phyloP scores from a whole-genome alignment of 2,888 invertebrate species.

The Ormyrus pomaceus region DNA sequence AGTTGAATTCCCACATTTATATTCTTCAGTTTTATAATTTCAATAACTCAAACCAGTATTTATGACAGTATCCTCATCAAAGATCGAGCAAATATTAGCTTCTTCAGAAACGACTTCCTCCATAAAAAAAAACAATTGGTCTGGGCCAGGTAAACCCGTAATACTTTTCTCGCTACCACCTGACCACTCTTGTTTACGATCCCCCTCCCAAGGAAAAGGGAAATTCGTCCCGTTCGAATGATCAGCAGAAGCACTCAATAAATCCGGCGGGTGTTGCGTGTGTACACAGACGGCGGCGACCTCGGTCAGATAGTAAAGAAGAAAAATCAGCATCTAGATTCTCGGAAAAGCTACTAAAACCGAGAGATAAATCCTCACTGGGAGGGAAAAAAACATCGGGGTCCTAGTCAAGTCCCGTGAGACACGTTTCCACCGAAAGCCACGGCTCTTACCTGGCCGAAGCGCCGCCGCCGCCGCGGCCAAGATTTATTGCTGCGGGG shows the following conservation, averaged over 20 bases:
- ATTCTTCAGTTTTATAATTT: too few relatives aligned
- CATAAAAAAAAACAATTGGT: slow-evolving; percentile 14
- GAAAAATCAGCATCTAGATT: slow-evolving; percentile 10
- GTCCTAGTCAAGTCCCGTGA: background rate
- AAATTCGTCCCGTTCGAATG: background rate
- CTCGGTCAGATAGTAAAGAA: background rate
- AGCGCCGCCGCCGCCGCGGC: slow-evolving; percentile 3
- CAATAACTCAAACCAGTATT: background rate
- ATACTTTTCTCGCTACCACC: background rate
- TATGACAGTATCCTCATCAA: background rate
- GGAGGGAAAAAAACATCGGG: background rate
- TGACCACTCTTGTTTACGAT: too few relatives aligned
- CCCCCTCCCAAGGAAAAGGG: background rate
- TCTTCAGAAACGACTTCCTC: slow-evolving; percentile 14
- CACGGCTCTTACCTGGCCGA: slow-evolving; percentile 35
- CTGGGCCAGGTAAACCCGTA: background rate
- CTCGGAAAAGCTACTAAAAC: slow-evolving; percentile 36
- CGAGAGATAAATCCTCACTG: slow-evolving; percentile 6
- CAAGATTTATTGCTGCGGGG: slow-evolving; percentile 43
- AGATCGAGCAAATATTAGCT: background rate
- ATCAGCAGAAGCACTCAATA: background rate
- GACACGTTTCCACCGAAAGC: background rate
- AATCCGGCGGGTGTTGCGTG: background rate
- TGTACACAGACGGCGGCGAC: background rate
- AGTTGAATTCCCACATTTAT: too few relatives aligned